Evolutionary conservation across 2,888 invertebrate species (phyloP).

Genomic region (Leptopilina myrica): DNA sequence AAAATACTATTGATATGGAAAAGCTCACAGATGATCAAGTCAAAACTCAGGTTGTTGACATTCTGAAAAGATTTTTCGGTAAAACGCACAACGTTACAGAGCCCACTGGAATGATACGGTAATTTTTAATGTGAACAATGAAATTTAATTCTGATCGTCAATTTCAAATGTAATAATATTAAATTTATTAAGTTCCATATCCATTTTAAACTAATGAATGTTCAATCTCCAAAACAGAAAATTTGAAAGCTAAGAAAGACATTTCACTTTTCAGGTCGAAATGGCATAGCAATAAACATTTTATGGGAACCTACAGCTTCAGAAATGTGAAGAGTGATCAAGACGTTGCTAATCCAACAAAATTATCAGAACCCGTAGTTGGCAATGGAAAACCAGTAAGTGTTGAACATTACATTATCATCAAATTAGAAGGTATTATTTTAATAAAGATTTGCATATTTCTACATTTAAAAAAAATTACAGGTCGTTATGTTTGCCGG

Average conservation of each 20-base stretch:
- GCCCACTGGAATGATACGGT: conserved; percentile 75
- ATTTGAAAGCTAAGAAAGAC: no score
- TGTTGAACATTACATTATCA: neutral
- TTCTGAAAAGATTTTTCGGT: neutral
- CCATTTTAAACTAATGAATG: neutral
- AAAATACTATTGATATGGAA: neutral
- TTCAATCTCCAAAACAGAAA: neutral
- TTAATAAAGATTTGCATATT: neutral
- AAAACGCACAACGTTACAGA: neutral
- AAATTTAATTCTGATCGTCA: no score
- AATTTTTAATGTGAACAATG: conserved; percentile 45
- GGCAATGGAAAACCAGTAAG: conserved; percentile 23
- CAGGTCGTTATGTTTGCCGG: conserved; percentile 68
- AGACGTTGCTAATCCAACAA: neutral
- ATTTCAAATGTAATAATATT: no score
- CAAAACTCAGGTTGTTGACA: neutral
- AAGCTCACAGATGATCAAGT: neutral
- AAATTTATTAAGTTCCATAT: neutral
- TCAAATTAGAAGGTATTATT: no score
- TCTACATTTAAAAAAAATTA: conserved; percentile 17
- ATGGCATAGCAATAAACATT: neutral
- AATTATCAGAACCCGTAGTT: neutral
- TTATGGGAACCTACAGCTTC: neutral
- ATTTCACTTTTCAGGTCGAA: conserved; percentile 45
- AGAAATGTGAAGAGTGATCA: neutral